A percentile compares a stretch with the other conserved stretches of the same genome.
phyloP scores from a whole-genome alignment of 1,140 invertebrate genomes.

The Daktulosphaira vitifoliae region DNA sequence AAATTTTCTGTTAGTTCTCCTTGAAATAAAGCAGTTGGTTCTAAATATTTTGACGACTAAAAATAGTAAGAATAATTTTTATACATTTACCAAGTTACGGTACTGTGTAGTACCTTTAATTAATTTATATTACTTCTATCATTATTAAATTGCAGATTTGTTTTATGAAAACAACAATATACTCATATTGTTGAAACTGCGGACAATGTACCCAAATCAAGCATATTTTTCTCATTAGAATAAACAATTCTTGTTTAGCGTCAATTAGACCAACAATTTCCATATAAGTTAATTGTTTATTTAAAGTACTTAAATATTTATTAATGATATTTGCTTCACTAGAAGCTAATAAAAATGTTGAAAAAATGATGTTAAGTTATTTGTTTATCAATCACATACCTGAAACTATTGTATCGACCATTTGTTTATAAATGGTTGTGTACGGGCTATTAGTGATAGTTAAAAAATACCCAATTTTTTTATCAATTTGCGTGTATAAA shows the following conservation, averaged over 20 bases:
- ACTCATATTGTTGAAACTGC: constrained; percentile 67
- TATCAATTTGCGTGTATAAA: constrained; percentile 54
- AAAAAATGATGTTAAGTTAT: not conserved
- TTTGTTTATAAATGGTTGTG: not conserved
- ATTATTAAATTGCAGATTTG: constrained; percentile 72
- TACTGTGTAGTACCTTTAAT: not conserved
- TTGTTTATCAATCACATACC: not conserved
- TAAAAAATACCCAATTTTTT: constrained; percentile 57
- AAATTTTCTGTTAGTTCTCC: constrained; percentile 58
- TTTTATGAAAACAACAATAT: constrained; percentile 61
- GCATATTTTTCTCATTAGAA: constrained; percentile 65
- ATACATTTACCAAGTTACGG: not conserved
- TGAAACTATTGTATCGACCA: not conserved
- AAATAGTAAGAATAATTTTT: constrained; percentile 8
- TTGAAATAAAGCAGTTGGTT: constrained; percentile 58
- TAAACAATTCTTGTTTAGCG: constrained; percentile 51
- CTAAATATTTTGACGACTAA: constrained; percentile 42
- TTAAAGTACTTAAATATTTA: not conserved
- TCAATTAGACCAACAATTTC: constrained; percentile 53
- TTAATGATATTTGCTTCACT: constrained; percentile 2
- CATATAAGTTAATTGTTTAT: not conserved
- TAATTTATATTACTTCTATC: constrained; percentile 46
- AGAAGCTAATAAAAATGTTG: constrained; percentile 1
- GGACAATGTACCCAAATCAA: constrained; percentile 74
- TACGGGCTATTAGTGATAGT: not conserved